A percentile compares a stretch with the other conserved stretches of the same genome.
These are phyloP conservation scores for Callinectes sapidus DNA, from an alignment of 2,888 invertebrate genomes.

Conservation along the genomic window DNA sequence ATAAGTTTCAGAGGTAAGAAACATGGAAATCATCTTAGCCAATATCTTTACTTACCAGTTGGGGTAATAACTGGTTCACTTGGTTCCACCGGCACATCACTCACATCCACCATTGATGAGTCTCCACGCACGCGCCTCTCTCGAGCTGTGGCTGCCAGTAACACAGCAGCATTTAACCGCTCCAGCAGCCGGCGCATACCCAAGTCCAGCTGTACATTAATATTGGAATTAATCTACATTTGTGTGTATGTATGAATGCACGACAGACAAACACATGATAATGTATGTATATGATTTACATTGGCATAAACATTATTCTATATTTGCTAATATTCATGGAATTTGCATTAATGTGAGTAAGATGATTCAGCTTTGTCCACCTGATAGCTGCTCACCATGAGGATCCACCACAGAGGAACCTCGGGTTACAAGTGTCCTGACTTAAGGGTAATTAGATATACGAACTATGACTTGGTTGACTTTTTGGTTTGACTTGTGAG, in stretches of 20 bases:
- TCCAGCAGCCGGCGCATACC: conserved; percentile 59
- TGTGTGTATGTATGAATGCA: background rate
- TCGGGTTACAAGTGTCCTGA: no score
- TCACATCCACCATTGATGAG: conserved; percentile 52
- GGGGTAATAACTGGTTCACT: conserved; percentile 63
- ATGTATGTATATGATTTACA: background rate
- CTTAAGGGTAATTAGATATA: no score
- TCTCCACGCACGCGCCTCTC: conserved; percentile 61
- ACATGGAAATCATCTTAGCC: background rate
- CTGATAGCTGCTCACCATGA: no score
- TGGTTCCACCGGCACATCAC: conserved; percentile 58
- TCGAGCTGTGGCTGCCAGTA: conserved; percentile 60
- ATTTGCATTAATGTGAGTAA: background rate
- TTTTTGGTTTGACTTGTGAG: no score
- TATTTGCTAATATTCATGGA: background rate
- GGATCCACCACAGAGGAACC: no score
- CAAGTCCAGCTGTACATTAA: conserved; percentile 48
- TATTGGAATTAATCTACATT: background rate
- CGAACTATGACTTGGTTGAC: no score
- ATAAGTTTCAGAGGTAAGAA: background rate
- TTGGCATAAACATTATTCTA: no score
- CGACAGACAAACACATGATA: no score
- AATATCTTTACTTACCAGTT: conserved; percentile 41
- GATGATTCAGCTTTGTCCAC: no score
- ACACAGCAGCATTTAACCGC: conserved; percentile 59